Conservation (phyloP, 2,113 vertebrate genomes). For the Morone saxatilis region DNA sequence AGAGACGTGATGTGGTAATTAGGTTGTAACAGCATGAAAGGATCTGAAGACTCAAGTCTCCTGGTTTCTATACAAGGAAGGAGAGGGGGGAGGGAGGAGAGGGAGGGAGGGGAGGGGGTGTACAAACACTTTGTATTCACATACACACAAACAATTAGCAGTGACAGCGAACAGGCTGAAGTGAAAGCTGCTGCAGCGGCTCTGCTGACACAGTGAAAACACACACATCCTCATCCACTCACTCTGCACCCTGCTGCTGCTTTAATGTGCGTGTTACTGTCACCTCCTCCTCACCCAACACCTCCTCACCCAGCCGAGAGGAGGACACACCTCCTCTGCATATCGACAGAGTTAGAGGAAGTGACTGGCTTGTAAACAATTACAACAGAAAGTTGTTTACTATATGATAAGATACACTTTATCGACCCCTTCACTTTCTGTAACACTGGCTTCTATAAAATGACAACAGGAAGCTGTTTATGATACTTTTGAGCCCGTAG, state of each 20-base stretch:
- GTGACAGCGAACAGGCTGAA: slow-evolving; percentile 18
- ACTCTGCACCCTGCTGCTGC: background rate
- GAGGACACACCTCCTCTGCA: background rate
- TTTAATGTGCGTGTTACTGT: background rate
- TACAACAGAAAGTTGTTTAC: too few relatives aligned
- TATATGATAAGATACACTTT: too few relatives aligned
- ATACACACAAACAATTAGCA: background rate
- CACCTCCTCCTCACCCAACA: slow-evolving; percentile 5
- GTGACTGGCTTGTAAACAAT: background rate
- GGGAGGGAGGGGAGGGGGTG: background rate
- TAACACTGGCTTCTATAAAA: too few relatives aligned
- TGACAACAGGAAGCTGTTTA: too few relatives aligned
- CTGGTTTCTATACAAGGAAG: background rate
- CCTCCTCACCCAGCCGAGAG: background rate
- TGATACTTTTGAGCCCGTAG: too few relatives aligned
- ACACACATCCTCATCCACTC: background rate
- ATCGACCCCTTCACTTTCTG: too few relatives aligned
- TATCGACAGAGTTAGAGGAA: background rate
- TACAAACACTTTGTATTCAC: background rate
- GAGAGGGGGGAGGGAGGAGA: background rate
- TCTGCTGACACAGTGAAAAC: slow-evolving; percentile 37
- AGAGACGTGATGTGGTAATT: slow-evolving; percentile 19
- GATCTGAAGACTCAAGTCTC: background rate
- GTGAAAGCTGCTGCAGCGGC: slow-evolving; percentile 15
- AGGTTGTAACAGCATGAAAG: background rate